These are phyloP conservation scores for Calliphora vicina DNA, from an alignment of 1,140 invertebrate genomes.

Conservation along the genomic window DNA sequence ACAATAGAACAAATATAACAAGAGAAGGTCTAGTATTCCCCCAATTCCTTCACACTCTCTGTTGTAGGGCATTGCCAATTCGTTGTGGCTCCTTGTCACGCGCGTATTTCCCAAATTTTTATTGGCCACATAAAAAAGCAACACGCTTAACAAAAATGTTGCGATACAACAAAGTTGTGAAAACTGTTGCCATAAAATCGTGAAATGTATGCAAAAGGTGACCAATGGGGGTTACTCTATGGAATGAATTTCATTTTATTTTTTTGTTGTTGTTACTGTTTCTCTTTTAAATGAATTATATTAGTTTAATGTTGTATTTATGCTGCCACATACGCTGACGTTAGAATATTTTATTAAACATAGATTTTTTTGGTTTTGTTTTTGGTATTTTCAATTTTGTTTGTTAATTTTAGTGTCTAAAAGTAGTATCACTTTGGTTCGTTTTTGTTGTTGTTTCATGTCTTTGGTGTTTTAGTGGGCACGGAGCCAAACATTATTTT, in stretches of 20 bases:
- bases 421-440: not conserved
- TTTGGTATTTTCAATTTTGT: not conserved
- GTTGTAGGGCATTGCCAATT: not conserved
- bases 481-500: slow-evolving; percentile 25
- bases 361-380: not conserved
- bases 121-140: not conserved
- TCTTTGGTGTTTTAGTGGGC: slow-evolving; percentile 29
- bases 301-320: not conserved
- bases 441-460: not conserved
- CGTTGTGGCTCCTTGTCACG: not conserved
- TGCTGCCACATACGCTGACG: not conserved
- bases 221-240: slow-evolving; percentile 23
- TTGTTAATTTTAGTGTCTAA: not conserved
- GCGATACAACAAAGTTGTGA: not conserved
- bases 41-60: too few relatives aligned
- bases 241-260: not conserved
- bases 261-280: not conserved
- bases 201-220: slow-evolving; percentile 27
- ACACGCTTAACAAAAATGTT: not conserved
- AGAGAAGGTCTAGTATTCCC: too few relatives aligned
- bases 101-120: not conserved
- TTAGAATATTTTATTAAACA: not conserved
- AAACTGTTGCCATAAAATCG: not conserved
- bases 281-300: not conserved
- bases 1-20: too few relatives aligned